Conservation (phyloP, 2,113 vertebrate genomes). For the Prunella himalayana region DNA sequence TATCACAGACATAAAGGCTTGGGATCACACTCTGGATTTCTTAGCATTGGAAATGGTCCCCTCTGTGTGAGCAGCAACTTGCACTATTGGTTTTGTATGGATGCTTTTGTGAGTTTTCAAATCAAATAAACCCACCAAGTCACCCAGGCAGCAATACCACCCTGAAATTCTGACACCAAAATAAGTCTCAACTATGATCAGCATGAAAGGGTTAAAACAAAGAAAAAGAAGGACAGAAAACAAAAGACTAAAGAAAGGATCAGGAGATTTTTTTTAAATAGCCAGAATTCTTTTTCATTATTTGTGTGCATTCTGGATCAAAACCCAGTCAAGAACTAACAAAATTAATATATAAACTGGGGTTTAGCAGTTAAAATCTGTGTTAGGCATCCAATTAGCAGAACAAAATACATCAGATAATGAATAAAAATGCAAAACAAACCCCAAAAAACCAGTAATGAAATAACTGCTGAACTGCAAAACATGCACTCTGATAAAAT, state of each 20-base stretch:
- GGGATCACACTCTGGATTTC: background rate
- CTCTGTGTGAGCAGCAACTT: accelerated
- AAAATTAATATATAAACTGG: background rate
- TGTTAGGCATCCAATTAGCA: background rate
- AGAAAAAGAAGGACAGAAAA: accelerated
- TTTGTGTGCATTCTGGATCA: background rate
- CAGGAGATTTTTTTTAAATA: background rate
- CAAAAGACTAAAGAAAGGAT: background rate
- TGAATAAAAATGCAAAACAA: background rate
- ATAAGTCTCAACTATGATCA: background rate
- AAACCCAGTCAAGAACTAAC: background rate
- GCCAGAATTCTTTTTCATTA: background rate
- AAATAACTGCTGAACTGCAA: background rate
- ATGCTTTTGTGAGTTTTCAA: background rate
- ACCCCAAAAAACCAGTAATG: background rate
- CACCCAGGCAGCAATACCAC: background rate
- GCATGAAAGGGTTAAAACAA: background rate
- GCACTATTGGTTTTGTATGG: background rate
- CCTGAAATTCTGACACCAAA: background rate
- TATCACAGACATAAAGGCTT: background rate
- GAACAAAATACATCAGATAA: background rate
- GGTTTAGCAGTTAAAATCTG: background rate
- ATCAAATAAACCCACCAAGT: background rate
- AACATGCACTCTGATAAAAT: background rate
- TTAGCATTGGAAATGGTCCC: background rate